Evolutionary conservation across 2,797 vertebrate species (phyloP), one percentile per base, ranked within the genome.

Genomic region (Takifugu ocellatus): DNA sequence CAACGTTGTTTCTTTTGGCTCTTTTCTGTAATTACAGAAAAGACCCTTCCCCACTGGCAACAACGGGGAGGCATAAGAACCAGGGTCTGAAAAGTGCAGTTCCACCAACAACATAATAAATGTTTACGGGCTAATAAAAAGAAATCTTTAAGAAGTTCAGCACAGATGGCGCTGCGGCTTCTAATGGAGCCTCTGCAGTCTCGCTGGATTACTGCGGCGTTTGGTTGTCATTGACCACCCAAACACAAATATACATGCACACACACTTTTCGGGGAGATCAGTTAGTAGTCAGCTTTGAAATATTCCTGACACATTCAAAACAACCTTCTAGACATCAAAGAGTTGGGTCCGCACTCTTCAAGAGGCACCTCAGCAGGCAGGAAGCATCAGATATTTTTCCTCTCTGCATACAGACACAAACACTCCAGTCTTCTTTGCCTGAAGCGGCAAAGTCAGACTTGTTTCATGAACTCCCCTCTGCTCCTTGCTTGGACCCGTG

Each of bases 281-380:
- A 44, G 67, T 63, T 78, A 84, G 78, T 68, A 67, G 65, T 66
- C 46, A 51, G 61, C 61, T 70, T 70, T 80, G 60, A 82, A 84
- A 82, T 83, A 84, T 79, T 83, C 81, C 67, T 63, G 70, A 81
- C 75, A 78, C 66, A 81, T 76, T 78, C 70, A 75, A 83, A 82
- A 82, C 77, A 84, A 73, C 75, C 66, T 78, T 55, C 52, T 68
- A 73, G 65, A 85, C 81, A 89, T 87, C 80, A 84, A 86, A 87
- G 83, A 53, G 58, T 53, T 73, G 79, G 70, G 73, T 68, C 70
- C 33, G 58, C 78, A 76, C 74, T 85, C 74, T 57, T 77, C 62
- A 70, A 72, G 57, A 68, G 64, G 64, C 68, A 77, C 79, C 79
- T 69, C 74, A 78, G 79, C 69, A 87, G 81, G 78, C 68, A 67